phyloP scores from a whole-genome alignment of 2,888 invertebrate species.

The Melipona beecheii region DNA sequence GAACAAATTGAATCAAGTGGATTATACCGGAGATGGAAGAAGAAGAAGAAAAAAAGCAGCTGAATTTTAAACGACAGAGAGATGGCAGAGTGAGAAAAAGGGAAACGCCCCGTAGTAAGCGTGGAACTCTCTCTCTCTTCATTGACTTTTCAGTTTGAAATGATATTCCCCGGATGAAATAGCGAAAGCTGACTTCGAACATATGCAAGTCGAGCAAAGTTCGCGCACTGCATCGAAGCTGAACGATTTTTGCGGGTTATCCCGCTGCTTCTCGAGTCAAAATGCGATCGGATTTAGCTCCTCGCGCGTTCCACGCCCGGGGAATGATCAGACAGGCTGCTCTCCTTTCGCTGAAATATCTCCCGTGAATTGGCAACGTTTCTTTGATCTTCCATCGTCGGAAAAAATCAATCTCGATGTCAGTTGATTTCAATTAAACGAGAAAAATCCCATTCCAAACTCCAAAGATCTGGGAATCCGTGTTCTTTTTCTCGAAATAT shows the following conservation, averaged over 20 bases:
- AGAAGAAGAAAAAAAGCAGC: neutral
- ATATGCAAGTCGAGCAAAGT: slow-evolving; percentile 2
- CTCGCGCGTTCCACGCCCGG: neutral
- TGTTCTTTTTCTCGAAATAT: too few relatives aligned
- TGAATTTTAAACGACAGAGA: slow-evolving; percentile 1
- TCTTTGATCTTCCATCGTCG: neutral
- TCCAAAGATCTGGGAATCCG: neutral
- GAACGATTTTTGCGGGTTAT: slow-evolving; percentile 21
- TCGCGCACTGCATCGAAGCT: neutral
- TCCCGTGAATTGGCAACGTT: neutral
- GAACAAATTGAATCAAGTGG: too few relatives aligned
- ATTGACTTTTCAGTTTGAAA: slow-evolving; percentile 22
- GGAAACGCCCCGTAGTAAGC: neutral
- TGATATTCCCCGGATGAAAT: slow-evolving; percentile 1
- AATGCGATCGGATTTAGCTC: slow-evolving; percentile 21
- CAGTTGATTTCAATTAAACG: neutral
- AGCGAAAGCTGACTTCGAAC: neutral
- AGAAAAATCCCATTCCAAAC: neutral
- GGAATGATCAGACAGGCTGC: slow-evolving; percentile 17
- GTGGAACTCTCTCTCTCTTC: neutral
- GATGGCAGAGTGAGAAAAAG: neutral
- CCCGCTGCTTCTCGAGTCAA: slow-evolving; percentile 2
- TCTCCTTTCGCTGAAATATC: neutral
- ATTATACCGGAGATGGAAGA: too few relatives aligned
- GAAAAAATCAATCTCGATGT: neutral